phyloP scores from a whole-genome alignment of 2,113 vertebrate genomes.

The Ploceus nigricollis region DNA sequence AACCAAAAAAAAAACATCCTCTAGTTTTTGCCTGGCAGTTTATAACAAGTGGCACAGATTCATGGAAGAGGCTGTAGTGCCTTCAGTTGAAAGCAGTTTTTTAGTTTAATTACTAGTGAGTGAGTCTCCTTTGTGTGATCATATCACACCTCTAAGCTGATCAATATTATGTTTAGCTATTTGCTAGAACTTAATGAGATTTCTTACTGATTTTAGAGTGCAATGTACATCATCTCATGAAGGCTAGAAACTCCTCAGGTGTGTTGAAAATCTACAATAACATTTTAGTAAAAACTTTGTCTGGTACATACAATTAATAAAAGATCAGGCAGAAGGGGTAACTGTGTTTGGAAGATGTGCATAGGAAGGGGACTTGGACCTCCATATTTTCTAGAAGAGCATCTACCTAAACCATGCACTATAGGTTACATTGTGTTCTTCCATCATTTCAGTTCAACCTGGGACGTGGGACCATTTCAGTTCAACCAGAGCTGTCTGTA shows the following conservation, averaged over 20 bases:
- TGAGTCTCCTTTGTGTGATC: neutral
- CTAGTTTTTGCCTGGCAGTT: neutral
- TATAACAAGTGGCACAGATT: neutral
- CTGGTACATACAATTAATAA: neutral
- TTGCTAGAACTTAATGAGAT: neutral
- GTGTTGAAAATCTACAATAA: neutral
- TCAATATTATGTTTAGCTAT: neutral
- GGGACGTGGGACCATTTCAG: neutral
- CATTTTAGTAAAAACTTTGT: neutral
- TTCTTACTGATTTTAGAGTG: neutral
- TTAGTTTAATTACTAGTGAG: neutral
- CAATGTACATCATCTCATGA: neutral
- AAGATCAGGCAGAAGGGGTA: neutral
- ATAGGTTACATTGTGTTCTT: neutral
- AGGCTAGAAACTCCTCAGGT: neutral
- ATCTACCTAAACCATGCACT: fast-evolving
- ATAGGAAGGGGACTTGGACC: neutral
- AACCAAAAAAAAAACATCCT: neutral
- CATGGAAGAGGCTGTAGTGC: neutral
- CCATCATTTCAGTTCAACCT: fast-evolving
- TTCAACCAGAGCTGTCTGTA: fast-evolving
- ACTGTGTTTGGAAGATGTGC: neutral
- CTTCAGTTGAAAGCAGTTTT: neutral
- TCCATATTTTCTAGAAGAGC: neutral
- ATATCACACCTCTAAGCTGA: neutral